These are phyloP conservation scores for Drosophila kambysellisi DNA, from an alignment of 2,888 invertebrate species.

Conservation along the genomic window DNA sequence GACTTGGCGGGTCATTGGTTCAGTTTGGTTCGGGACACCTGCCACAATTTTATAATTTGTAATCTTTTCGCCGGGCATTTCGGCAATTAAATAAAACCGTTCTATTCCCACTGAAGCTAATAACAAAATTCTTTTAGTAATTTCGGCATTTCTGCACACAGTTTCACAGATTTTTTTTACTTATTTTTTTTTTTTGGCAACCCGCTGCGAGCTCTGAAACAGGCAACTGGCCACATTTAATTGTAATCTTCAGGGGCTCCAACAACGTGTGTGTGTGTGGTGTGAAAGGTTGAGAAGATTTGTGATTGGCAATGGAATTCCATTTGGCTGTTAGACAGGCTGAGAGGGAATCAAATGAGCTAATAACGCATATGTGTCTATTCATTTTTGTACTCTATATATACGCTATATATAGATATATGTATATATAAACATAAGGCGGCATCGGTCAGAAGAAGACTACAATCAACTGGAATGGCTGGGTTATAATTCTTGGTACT, in stretches of 20 bases:
- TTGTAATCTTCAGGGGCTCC: constrained; percentile 77
- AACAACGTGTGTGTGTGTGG: constrained; percentile 5
- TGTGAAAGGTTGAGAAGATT: constrained; percentile 53
- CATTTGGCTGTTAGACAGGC: background rate
- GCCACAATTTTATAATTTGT: constrained; percentile 45
- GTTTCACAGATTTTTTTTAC: constrained; percentile 18
- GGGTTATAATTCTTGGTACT: constrained; percentile 59
- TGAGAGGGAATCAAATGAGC: constrained; percentile 4
- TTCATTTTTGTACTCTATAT: background rate
- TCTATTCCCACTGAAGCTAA: constrained; percentile 24
- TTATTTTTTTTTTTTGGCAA: constrained; percentile 34
- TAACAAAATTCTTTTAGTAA: constrained; percentile 21
- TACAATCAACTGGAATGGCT: constrained; percentile 28
- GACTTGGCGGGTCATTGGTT: constrained; percentile 22
- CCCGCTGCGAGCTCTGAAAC: constrained; percentile 65
- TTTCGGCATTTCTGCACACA: constrained; percentile 44
- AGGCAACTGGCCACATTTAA: constrained; percentile 63
- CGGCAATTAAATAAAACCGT: constrained; percentile 49
- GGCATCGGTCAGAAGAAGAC: constrained; percentile 18
- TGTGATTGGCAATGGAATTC: constrained; percentile 26
- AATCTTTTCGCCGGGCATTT: constrained; percentile 30
- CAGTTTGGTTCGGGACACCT: constrained; percentile 34
- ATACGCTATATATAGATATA: background rate
- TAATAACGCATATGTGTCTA: constrained; percentile 4
- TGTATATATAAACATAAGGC: background rate